Conservation (phyloP, 2,113 vertebrate species). For the Thamnophis sirtalis region DNA sequence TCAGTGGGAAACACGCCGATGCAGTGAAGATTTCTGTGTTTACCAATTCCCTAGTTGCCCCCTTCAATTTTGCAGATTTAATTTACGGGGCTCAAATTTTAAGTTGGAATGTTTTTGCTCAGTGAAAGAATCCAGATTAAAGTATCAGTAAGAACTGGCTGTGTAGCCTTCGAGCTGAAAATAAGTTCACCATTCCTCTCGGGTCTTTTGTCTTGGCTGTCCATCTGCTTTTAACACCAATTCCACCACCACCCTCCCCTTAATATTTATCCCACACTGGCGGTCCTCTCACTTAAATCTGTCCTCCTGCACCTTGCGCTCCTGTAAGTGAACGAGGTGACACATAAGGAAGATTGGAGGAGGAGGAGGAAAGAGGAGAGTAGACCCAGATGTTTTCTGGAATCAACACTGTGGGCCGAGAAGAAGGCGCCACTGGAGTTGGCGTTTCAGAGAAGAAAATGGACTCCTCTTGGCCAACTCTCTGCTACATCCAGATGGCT, state of each 20-base stretch:
- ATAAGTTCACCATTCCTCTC: background rate
- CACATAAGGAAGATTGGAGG: background rate
- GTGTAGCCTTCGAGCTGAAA: background rate
- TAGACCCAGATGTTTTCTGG: background rate
- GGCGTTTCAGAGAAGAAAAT: background rate
- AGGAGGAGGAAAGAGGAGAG: background rate
- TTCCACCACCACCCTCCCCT: background rate
- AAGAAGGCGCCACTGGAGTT: background rate
- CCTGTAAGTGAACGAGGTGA: rapidly evolving
- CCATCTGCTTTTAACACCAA: background rate
- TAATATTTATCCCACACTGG: background rate
- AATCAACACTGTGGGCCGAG: background rate
- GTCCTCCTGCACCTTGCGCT: background rate
- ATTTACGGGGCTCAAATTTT: background rate
- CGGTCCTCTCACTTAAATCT: background rate
- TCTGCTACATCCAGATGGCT: background rate
- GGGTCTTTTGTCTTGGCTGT: background rate
- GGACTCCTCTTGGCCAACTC: background rate
- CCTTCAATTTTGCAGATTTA: background rate
- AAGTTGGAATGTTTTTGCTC: background rate
- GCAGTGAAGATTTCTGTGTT: background rate
- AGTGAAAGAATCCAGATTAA: background rate
- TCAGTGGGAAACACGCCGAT: background rate
- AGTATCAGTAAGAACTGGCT: background rate
- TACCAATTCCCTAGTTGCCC: background rate